Base-by-base conservation (phyloP, 2,797 vertebrate species). In the Cryptoblepharus egeriae region DNA sequence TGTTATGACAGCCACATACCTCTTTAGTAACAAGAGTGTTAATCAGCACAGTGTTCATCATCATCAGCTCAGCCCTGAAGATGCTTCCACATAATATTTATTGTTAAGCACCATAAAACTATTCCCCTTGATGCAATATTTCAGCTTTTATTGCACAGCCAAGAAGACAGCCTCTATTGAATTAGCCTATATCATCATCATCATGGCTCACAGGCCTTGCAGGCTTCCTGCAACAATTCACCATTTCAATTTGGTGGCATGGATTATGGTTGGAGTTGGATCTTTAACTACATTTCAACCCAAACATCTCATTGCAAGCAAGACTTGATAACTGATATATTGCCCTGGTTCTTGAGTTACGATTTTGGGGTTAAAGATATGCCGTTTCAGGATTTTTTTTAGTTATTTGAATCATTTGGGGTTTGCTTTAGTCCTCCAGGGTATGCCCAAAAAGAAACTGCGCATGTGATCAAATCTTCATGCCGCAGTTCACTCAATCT, bases 71-170 rank as follows among this genome's bases (percentile, higher is more conserved):
- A 58, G 22, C 20, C 13, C n/a, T n/a, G 24, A 76, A 63, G 64
- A 45, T 28, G 32, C 39, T 74, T 84, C 32, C 52, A 39, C 30
- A 37, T 37, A 4, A 60, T 37, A 30, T 74, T 79, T 60, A 35
- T 74, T 60, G 55, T 28, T 58, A 67, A 73, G 39, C 45, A 26
- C 49, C 55, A 22, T 60, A 58, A 73, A 73, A 3, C 5, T 63
- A 26, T 60, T 20, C 12, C n/a, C 30, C 20, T 16, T 24, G 26
- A 39, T 18, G 45, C 37, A 57, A 22, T 74, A 52, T 79, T 74
- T 75, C 77, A 69, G 35, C 42, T 79, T 79, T 69, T 42, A 79
- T 63, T 75, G 71, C 55, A 26, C 26, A 68, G 83, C 39, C 61
- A 12, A 75, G 37, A 68, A 52, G 72, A 74, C 60, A 57, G n/a